Conservation (phyloP, 2,888 invertebrate genomes). For the Hecatera dysodea region DNA sequence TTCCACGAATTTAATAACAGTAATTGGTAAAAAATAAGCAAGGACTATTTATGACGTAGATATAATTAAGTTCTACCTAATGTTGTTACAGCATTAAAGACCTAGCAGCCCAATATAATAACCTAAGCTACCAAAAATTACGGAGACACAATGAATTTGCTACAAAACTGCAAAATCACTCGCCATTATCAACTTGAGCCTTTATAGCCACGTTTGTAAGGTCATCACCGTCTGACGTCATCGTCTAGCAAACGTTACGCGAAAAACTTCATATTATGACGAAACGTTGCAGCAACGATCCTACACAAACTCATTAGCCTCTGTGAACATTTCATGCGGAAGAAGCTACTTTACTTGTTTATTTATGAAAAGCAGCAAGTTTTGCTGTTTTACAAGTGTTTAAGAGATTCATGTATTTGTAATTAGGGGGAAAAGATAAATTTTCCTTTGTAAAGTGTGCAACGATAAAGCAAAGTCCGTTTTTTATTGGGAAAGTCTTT, state of each 20-base stretch:
- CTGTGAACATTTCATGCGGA: conserved; percentile 25
- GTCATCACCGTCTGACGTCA: conserved; percentile 4
- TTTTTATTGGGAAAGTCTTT: neutral
- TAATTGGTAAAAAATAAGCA: neutral
- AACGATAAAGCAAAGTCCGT: too few species aligned
- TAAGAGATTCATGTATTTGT: conserved; percentile 15
- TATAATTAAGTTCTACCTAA: neutral
- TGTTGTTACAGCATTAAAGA: neutral
- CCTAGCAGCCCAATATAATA: neutral
- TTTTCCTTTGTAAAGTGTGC: neutral
- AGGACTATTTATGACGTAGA: neutral
- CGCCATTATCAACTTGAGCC: conserved; percentile 27
- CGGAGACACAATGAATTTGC: conserved; percentile 1
- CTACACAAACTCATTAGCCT: conserved; percentile 51
- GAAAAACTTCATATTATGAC: conserved; percentile 15
- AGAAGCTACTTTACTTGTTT: conserved; percentile 14
- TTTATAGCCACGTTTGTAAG: conserved; percentile 19
- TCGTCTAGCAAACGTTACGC: neutral
- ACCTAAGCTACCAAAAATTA: conserved; percentile 12
- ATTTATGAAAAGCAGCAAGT: conserved; percentile 16
- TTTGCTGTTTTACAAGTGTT: conserved; percentile 14
- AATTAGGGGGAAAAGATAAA: conserved; percentile 2
- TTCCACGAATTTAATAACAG: neutral
- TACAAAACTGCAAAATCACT: conserved; percentile 25
- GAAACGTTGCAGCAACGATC: conserved; percentile 22